Evolutionary conservation across 2,797 vertebrate genomes (phyloP), one percentile per base, ranked within the genome.

Genomic region (Aselliscus stoliczkanus): DNA sequence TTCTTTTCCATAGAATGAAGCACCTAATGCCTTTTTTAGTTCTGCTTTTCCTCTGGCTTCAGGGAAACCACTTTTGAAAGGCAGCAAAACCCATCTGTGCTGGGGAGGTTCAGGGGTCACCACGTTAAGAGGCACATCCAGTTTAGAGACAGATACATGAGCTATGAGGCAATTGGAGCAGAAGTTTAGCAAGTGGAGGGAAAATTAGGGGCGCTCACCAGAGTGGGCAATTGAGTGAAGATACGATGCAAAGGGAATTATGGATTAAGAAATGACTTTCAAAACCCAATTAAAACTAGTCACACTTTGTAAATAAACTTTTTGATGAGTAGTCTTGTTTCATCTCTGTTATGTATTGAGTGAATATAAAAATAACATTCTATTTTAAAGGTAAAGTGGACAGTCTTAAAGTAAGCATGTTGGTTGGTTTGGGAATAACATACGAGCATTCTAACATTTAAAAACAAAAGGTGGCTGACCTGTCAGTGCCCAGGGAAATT

Each of bases 351-450:
- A 65, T 58, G n/a, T 90, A 54, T 47, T 14, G 11, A 90, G 9
- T 85, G 20, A 54, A 54, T 54, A 54, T 54, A 54, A 54, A 54
- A 54, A 54, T 54, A 54, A 54, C 5, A 20, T n/a, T 64, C 47
- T 92, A 60, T 62, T 93, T 92, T 84, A 42, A 92, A 95, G 56
- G 29, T 3, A 62, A 88, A 80, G 5, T 39, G 4, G 15, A 50
- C 18, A n/a, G n/a, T 76, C 52, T 84, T 90, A 79, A 93, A 96
- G 90, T 77, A 58, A 58, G 25, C 6, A 18, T 90, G 89, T 96
- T 27, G 54, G 37, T 94, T 31, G 29, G 25, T 37, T 87, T 67
- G 34, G 52, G 54, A 82, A 23, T 76, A 82, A 92, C 20, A 58
- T 83, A 50, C 7, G 76, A 77, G 72, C 27, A 79, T 64, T 93